Evolutionary conservation across 2,888 invertebrate species (phyloP).

Genomic region (Ectemnius continuus): DNA sequence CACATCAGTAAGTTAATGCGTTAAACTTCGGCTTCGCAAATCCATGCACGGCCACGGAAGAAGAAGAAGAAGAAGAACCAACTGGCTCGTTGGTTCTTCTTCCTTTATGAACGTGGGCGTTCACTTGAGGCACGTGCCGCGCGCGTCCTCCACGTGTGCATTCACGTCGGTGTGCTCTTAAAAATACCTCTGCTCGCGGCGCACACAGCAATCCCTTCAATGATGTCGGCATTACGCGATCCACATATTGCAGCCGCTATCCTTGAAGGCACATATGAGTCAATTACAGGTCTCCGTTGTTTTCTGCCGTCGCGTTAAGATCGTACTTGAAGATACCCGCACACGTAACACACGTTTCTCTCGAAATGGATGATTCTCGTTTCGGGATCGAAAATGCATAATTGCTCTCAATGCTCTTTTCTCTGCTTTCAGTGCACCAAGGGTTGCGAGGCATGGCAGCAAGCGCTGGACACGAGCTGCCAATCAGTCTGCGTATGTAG

Average conservation of each 20-base stretch:
- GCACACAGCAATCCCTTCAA: slow-evolving; percentile 31
- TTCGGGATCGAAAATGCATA: too few relatives aligned
- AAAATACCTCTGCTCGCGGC: slow-evolving; percentile 38
- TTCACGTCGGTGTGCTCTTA: slow-evolving; percentile 19
- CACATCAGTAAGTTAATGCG: slow-evolving; percentile 67
- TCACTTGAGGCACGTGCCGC: slow-evolving; percentile 69
- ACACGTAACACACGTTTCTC: not conserved
- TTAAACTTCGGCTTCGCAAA: slow-evolving; percentile 73
- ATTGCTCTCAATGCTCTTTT: not conserved
- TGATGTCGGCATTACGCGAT: not conserved
- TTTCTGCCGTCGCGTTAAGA: not conserved
- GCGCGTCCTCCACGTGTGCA: slow-evolving; percentile 34
- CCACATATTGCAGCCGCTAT: not conserved
- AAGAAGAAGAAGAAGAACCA: slow-evolving; percentile 40
- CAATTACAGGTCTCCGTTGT: not conserved
- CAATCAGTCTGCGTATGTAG: slow-evolving; percentile 90
- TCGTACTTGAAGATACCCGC: too few relatives aligned
- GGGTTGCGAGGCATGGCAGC: slow-evolving; percentile 89
- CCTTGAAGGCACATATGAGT: slow-evolving; percentile 2
- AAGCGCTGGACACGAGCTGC: slow-evolving; percentile 87
- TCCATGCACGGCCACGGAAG: slow-evolving; percentile 67
- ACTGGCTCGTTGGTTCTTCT: too few relatives aligned
- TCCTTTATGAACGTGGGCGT: slow-evolving; percentile 69
- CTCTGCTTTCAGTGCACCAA: slow-evolving; percentile 85
- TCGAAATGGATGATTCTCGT: not conserved